phyloP scores from a whole-genome alignment of 2,113 vertebrate species.

The Mustela nigripes region DNA sequence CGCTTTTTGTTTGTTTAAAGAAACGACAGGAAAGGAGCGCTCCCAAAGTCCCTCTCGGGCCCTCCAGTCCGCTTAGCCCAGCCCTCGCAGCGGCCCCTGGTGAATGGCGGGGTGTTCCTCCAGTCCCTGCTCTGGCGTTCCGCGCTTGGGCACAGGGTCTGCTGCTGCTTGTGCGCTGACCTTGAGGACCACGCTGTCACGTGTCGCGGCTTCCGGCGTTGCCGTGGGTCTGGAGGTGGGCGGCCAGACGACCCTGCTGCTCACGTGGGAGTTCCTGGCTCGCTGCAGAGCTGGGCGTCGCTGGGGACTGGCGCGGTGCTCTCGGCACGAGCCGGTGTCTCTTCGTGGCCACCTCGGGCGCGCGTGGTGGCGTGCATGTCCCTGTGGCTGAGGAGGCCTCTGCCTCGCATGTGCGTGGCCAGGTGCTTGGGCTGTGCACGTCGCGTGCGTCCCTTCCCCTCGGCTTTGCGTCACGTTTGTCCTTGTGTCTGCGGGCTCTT shows the following conservation, averaged over 20 bases:
- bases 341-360: not conserved
- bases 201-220: fast-evolving
- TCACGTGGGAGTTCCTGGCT: not conserved
- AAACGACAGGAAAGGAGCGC: fast-evolving
- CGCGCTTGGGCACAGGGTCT: fast-evolving
- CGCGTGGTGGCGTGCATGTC: fast-evolving
- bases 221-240: not conserved
- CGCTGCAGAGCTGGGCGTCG: not conserved
- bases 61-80: fast-evolving
- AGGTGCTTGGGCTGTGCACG: fast-evolving
- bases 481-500: not conserved
- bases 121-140: fast-evolving
- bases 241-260: too few relatives aligned
- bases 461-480: fast-evolving
- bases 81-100: fast-evolving
- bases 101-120: fast-evolving
- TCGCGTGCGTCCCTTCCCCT: fast-evolving
- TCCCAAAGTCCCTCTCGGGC: not conserved
- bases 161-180: fast-evolving
- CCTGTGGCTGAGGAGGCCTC: not conserved
- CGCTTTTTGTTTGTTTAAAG: too few relatives aligned
- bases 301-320: not conserved
- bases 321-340: not conserved
- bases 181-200: not conserved
- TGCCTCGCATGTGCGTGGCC: too few relatives aligned